Base-by-base conservation (phyloP, 2,113 vertebrate genomes). In the Aleadryas rufinucha region DNA sequence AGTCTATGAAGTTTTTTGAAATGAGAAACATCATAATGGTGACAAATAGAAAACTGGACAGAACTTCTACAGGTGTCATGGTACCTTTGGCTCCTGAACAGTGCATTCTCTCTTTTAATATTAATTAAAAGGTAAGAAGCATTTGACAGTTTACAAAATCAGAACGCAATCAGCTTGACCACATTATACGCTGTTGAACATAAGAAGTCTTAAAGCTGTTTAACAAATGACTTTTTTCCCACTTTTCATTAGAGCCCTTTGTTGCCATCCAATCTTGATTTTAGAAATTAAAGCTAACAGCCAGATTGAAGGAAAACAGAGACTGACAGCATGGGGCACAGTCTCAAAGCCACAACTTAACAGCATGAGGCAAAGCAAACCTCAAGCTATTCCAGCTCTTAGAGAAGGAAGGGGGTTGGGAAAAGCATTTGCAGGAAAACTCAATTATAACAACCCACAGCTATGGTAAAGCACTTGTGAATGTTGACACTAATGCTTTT, bases 231-330 rank as follows among this genome's bases (percentile, higher is more conserved):
- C 87, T 63, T 61, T 18, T 81, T 24, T 6, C 3, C 17, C 70
- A 92, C 92, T 97, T 97, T 98, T 98, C 96, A 98, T 98, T 98
- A 97, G 87, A 98, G 60, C 53, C 93, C 54, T 92, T 98, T 97
- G 97, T 98, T 98, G 90, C 90, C 72, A 97, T 98, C 97, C 92
- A 98, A 96, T 98, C 97, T 97, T 97, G 97, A 98, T 98, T 98
- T 98, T 95, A 95, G 97, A 98, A 98, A 98, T 98, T 98, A 98
- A 98, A 98, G 96, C 97, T 97, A 98, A 97, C 97, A 98, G 97
- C 95, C 95, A 98, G 96, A 98, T 96, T 98, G 96, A 97, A 97
- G 97, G 96, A 97, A 98, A 97, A 94, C 69, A 28, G 96, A 97
- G 97, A 93, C 94, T 59, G 97, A 97, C 98, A 98, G 98, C 98